Base-by-base conservation (phyloP, 2,113 vertebrate species). In the Cebus imitator region DNA sequence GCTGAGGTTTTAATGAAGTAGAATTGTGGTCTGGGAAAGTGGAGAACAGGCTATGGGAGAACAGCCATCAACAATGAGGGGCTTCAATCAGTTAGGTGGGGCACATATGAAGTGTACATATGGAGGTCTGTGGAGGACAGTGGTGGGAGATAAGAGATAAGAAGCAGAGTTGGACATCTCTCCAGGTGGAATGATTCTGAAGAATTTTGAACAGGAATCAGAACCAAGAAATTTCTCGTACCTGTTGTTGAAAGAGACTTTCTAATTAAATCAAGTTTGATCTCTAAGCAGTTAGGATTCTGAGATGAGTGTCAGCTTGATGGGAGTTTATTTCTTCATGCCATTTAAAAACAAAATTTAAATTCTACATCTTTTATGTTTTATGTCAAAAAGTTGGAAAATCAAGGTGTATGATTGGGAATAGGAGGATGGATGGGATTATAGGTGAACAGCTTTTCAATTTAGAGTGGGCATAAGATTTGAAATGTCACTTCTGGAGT, bases 101-200 rank as follows among this genome's bases (percentile, higher is more conserved):
- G 45, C 55, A 10, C 7, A 0, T 57, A 6, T 30, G 6, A 8
- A 21, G 8, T 12, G n/a, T 12, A 25, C 0, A 0, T 40, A 18
- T 57, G 20, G 2, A n/a, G 4, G 2, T 85, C 52, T 50, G 1
- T 32, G 8, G 10, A 37, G 27, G 11, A 6, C 23, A 23, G 20
- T 61, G 18, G 17, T 30, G 32, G 32, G 48, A 57, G 35, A 35
- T 8, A 57, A 91, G 78, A 89, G 43, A 35, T 17, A 16, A 75
- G 52, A 81, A 25, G 70, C 18, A 40, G 35, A 90, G 48, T 45
- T 75, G 64, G 32, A 68, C 8, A 23, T 30, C 37, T 72, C 50
- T 73, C 68, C 14, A 37, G 37, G 27, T 30, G 37, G 32, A 79
- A 80, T 52, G n/a, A 55, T 8, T 58, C 12, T 58, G 5, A 64